Evolutionary conservation across 2,113 vertebrate genomes (phyloP).

Genomic region (Rhizomys pruinosus): DNA sequence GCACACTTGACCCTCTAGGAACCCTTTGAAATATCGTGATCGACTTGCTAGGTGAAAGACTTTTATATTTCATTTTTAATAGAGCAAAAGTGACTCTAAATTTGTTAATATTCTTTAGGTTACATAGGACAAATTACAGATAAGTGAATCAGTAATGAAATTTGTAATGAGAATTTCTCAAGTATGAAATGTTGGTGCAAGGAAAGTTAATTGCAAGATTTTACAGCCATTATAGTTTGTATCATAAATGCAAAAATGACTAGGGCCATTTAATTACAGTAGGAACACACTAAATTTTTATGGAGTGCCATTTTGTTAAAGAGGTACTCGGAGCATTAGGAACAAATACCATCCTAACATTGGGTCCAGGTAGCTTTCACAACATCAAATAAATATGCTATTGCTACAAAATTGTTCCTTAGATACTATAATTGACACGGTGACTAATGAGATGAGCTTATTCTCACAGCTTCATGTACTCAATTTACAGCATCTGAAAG

Average conservation of each 20-base stretch:
- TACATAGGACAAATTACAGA: constrained; percentile 90
- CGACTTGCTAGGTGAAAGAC: constrained; percentile 84
- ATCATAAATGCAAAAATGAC: constrained; percentile 91
- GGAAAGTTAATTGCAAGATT: constrained; percentile 88
- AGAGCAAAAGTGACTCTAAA: constrained; percentile 89
- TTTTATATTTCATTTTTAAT: constrained; percentile 87
- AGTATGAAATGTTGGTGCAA: constrained; percentile 90
- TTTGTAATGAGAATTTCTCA: constrained; percentile 91
- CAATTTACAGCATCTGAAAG: constrained; percentile 79
- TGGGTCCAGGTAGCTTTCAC: constrained; percentile 82
- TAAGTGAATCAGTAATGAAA: constrained; percentile 92
- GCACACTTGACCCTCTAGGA: constrained; percentile 1
- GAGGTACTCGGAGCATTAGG: constrained; percentile 87
- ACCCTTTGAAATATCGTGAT: constrained; percentile 68
- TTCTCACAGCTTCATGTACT: constrained; percentile 82
- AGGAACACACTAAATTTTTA: constrained; percentile 91
- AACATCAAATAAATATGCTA: constrained; percentile 88
- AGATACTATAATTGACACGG: constrained; percentile 85
- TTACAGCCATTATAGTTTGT: constrained; percentile 91
- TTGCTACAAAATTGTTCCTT: constrained; percentile 85
- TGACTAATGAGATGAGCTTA: constrained; percentile 85
- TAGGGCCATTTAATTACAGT: constrained; percentile 90
- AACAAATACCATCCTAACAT: constrained; percentile 84
- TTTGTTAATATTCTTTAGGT: constrained; percentile 92
- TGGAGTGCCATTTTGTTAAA: constrained; percentile 90